Base-by-base conservation (phyloP, 2,888 invertebrate genomes). In the Eilema griseolum region DNA sequence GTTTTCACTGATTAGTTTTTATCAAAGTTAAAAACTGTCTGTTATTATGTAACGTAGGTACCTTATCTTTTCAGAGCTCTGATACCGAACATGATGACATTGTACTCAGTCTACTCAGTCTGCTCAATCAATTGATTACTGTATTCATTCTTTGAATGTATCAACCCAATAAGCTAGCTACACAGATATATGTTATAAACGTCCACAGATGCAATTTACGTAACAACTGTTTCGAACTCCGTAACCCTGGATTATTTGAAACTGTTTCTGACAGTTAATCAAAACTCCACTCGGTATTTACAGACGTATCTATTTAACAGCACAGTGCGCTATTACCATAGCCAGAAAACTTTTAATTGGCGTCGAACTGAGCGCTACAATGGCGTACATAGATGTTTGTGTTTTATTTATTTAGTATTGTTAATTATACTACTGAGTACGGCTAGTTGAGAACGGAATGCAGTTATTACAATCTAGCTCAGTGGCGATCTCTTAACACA, bases 341-440 rank as follows among this genome's bases (percentile, higher is more conserved):
- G 74, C 71, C 71, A 70, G 70, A 46, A 63, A 82, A 82, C 68
- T 83, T 83, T 82, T 83, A 81, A 83, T 83, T 81, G 81, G 77
- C 70, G 69, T 72, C 63, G 71, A 73, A 67, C 67, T 28, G 61
- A 65, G 26, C 24, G 11, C 46, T 23, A 64, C 61, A 52, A 52
- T 52, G 26, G 20, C 52, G 14, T 14, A 33, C 57, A 72, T 70
- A 75, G 31, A 59, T 63, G 37, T 57, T 3, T 61, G 26, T 26
- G 23, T 23, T 59, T 26, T 59, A 16, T 59, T 59, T 24, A 59
- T 16, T 59, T 24, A 26, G 57, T 14, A 5, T 59, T 59, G 12
- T 14, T 24, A 26, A 24, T 59, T 59, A n/a, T 0, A n/a, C n/a
- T 52, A n/a, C 8, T 52, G 52, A n/a, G n/a, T 7, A 10, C 2